Percentiles rank a stretch among this genome's conserved stretches.
phyloP scores from a whole-genome alignment of 2,797 vertebrate genomes.

The Notolabrus celidotus region DNA sequence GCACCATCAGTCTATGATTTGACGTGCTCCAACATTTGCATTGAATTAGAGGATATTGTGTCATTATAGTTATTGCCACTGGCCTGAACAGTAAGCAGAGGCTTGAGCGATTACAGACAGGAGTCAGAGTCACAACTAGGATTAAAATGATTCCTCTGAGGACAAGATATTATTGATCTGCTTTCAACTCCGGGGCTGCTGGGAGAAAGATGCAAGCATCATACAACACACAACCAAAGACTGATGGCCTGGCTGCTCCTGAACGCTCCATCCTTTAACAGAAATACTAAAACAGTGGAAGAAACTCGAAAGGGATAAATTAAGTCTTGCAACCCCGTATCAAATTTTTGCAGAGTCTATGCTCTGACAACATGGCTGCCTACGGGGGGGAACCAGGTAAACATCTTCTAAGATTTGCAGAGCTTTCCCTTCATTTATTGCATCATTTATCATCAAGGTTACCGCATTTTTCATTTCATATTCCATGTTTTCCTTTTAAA shows the following conservation, averaged over 20 bases:
- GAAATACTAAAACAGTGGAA: too few relatives aligned
- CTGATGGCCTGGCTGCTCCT: not conserved
- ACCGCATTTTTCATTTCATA: too few relatives aligned
- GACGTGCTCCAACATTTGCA: constrained; percentile 29
- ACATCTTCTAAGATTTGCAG: too few relatives aligned
- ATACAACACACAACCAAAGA: not conserved
- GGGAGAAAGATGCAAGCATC: constrained; percentile 23
- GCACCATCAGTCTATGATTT: constrained; percentile 1
- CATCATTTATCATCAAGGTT: too few relatives aligned
- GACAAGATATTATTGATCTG: constrained; percentile 17
- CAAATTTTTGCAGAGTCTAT: too few relatives aligned
- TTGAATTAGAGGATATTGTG: constrained; percentile 44
- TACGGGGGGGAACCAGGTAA: too few relatives aligned
- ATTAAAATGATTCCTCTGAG: constrained; percentile 46
- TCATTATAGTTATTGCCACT: constrained; percentile 41
- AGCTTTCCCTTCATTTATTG: too few relatives aligned
- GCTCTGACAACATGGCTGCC: too few relatives aligned
- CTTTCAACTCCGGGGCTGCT: constrained; percentile 17
- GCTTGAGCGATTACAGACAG: constrained; percentile 17
- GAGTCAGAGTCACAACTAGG: constrained; percentile 25
- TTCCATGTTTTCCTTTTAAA: too few relatives aligned
- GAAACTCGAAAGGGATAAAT: too few relatives aligned
- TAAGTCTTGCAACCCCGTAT: too few relatives aligned
- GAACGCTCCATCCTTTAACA: not conserved
- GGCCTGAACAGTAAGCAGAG: constrained; percentile 2